Conservation (phyloP, 2,797 vertebrate species). For the Tenualosa ilisha region DNA sequence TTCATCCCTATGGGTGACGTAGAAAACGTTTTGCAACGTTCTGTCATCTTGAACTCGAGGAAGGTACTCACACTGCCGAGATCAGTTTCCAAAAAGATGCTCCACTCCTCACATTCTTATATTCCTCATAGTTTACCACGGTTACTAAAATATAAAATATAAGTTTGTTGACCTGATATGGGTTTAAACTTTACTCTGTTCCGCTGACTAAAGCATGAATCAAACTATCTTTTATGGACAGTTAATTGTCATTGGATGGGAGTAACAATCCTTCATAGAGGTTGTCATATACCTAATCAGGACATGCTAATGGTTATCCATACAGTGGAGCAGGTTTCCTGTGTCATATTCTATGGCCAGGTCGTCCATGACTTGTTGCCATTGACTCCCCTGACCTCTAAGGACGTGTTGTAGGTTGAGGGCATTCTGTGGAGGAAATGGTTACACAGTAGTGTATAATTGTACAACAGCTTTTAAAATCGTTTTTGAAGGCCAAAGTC, state of each 20-base stretch:
- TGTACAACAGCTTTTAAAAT: not conserved
- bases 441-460: not conserved
- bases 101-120: not conserved
- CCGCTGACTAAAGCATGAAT: not conserved
- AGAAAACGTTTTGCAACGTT: too few species aligned
- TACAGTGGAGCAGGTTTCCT: not conserved
- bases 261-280: not conserved
- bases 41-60: too few species aligned
- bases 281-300: not conserved
- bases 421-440: not conserved
- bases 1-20: too few species aligned
- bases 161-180: not conserved
- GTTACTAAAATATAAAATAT: not conserved
- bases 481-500: not conserved
- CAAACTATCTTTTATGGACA: not conserved
- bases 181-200: not conserved
- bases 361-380: not conserved
- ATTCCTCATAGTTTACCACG: not conserved
- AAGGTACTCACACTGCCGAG: not conserved
- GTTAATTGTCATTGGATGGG: not conserved
- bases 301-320: not conserved
- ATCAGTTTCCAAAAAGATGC: not conserved
- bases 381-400: not conserved
- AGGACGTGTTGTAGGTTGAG: not conserved
- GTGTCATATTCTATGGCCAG: not conserved